phyloP scores from a whole-genome alignment of 2,888 invertebrate genomes.

The Dromius quadrimaculatus region DNA sequence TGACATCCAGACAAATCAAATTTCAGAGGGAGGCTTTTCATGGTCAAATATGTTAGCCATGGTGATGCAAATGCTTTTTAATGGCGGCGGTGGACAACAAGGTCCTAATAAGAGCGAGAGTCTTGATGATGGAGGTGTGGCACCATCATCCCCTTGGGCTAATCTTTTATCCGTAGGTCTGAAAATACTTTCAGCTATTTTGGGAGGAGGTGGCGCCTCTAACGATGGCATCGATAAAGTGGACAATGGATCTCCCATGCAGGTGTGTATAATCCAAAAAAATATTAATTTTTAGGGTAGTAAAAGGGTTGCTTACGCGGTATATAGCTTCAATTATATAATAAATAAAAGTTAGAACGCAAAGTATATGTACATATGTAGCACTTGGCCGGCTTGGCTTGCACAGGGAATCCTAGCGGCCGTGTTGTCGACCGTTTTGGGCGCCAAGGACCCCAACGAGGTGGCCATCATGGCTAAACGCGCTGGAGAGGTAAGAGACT shows the following conservation, averaged over 20 bases:
- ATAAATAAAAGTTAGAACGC: conserved; percentile 2
- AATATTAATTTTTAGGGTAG: neutral
- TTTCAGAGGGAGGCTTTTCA: conserved; percentile 84
- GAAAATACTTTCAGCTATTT: conserved; percentile 85
- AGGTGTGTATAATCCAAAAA: conserved; percentile 76
- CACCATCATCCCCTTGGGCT: conserved; percentile 89
- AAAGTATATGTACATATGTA: conserved; percentile 37
- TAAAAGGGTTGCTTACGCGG: neutral
- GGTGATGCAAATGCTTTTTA: conserved; percentile 90
- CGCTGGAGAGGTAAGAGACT: conserved; percentile 88
- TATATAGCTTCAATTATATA: conserved; percentile 18
- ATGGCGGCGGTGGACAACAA: conserved; percentile 72
- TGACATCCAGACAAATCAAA: conserved; percentile 84
- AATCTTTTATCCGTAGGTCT: conserved; percentile 88
- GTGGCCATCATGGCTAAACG: conserved; percentile 95
- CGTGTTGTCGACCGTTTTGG: conserved; percentile 90
- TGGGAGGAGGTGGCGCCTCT: conserved; percentile 81
- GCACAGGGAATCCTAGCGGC: conserved; percentile 92
- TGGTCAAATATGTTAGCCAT: conserved; percentile 88
- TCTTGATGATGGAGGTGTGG: conserved; percentile 74
- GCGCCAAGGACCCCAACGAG: conserved; percentile 91
- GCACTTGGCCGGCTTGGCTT: conserved; percentile 63
- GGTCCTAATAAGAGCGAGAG: conserved; percentile 87
- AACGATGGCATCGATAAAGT: conserved; percentile 90
- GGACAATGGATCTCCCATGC: conserved; percentile 89